Percentiles rank a stretch among this genome's conserved stretches.
Conservation (phyloP, 2,797 vertebrate species). For the Malacoctenus gilli region DNA sequence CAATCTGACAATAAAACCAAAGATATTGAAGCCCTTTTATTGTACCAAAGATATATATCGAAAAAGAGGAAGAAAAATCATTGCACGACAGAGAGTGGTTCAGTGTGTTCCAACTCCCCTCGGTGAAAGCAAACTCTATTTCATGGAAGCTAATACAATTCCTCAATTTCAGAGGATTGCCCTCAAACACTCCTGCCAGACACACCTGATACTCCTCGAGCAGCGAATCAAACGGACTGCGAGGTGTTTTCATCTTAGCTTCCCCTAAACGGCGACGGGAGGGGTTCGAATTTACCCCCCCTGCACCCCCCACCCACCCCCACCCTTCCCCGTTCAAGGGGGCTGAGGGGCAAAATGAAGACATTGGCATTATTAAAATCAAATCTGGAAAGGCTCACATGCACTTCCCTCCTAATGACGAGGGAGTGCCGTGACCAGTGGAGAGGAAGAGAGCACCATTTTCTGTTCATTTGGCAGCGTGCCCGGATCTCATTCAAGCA, state of each 20-base stretch:
- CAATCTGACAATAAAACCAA: slow-evolving; percentile 3
- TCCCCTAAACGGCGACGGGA: slow-evolving; percentile 77
- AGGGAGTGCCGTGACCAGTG: slow-evolving; percentile 87
- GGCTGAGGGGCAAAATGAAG: slow-evolving; percentile 90
- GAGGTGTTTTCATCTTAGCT: slow-evolving; percentile 79
- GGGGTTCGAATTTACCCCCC: slow-evolving; percentile 76
- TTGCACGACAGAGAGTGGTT: slow-evolving; percentile 74
- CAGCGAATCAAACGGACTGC: slow-evolving; percentile 73
- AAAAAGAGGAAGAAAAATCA: slow-evolving; percentile 25
- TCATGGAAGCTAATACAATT: slow-evolving; percentile 71
- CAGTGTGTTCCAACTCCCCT: slow-evolving; percentile 44
- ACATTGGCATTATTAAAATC: slow-evolving; percentile 94
- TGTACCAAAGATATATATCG: slow-evolving; percentile 25
- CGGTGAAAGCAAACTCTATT: slow-evolving; percentile 49
- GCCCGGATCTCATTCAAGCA: slow-evolving; percentile 98
- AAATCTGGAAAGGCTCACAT: slow-evolving; percentile 89
- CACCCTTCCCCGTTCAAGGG: slow-evolving; percentile 79
- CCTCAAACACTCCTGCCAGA: slow-evolving; percentile 79
- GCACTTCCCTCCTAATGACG: slow-evolving; percentile 90
- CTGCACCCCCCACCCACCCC: neutral
- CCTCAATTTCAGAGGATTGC: slow-evolving; percentile 66
- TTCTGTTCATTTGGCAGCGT: slow-evolving; percentile 93
- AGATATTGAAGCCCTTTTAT: slow-evolving; percentile 11
- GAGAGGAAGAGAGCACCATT: slow-evolving; percentile 90
- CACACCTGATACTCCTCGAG: slow-evolving; percentile 86